Percentiles rank a stretch among this genome's conserved stretches.
Evolutionary conservation across 1,140 invertebrate genomes (phyloP).

Genomic region (Frieseomelitta varia): DNA sequence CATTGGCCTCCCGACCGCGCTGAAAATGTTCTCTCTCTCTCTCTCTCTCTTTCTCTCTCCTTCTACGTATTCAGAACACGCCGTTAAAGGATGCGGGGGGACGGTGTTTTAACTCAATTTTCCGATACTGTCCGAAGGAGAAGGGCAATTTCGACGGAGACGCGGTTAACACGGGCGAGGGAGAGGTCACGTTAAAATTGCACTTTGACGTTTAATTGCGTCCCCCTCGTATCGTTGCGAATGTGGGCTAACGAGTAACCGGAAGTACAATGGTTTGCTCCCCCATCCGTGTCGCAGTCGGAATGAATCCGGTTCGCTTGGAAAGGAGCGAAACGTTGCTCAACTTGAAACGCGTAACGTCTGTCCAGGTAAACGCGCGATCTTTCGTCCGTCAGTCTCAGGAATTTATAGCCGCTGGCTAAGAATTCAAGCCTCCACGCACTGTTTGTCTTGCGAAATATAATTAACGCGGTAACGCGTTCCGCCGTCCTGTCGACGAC

Average conservation of each 20-base stretch:
- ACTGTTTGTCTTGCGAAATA: conserved; percentile 13
- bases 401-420: conserved; percentile 29
- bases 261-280: conserved; percentile 4
- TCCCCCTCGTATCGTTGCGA: background rate
- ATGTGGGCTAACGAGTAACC: conserved; percentile 18
- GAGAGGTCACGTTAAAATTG: background rate
- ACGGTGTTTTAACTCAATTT: conserved; percentile 10
- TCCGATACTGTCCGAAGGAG: background rate
- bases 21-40: background rate
- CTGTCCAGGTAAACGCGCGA: conserved; percentile 1
- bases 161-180: background rate
- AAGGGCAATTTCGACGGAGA: background rate
- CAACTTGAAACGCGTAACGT: background rate
- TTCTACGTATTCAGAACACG: background rate
- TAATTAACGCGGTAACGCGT: conserved; percentile 28
- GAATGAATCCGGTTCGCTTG: conserved; percentile 22
- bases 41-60: background rate
- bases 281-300: background rate
- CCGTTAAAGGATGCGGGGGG: background rate
- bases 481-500: background rate
- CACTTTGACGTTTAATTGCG: background rate
- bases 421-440: conserved; percentile 29
- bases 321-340: no score
- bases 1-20: conserved; percentile 16
- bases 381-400: background rate